A percentile compares a stretch with the other conserved stretches of the same genome.
Conservation (phyloP, 1,140 invertebrate genomes). For the Drosophila burlai region DNA sequence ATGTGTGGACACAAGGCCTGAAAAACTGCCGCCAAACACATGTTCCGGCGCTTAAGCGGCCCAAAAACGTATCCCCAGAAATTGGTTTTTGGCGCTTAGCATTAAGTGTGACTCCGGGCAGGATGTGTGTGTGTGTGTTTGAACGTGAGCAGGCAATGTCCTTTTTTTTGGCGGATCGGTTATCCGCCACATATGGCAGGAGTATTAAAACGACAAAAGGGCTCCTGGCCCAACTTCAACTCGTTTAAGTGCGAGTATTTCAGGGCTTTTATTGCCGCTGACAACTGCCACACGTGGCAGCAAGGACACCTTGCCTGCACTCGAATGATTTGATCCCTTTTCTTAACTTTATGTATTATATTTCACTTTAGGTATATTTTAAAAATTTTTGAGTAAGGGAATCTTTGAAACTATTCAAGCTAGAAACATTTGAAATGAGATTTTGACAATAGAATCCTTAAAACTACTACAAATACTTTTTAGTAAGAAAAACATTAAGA, state of each 20-base stretch:
- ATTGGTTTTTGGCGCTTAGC: constrained; percentile 28
- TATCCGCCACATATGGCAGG: constrained; percentile 3
- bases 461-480: too few species aligned
- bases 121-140: not conserved
- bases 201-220: constrained; percentile 7
- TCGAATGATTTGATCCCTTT: not conserved
- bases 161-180: constrained; percentile 3
- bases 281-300: constrained; percentile 13
- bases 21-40: constrained; percentile 20
- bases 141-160: not conserved
- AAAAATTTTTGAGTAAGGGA: not conserved
- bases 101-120: constrained; percentile 8
- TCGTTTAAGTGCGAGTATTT: constrained; percentile 21
- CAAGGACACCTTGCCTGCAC: not conserved
- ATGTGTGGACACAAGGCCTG: constrained; percentile 19
- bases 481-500: too few species aligned
- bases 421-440: not conserved
- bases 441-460: too few species aligned
- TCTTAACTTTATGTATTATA: not conserved
- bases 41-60: constrained; percentile 18
- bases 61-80: constrained; percentile 5
- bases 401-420: not conserved
- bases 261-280: constrained; percentile 10
- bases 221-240: constrained; percentile 6
- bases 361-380: not conserved